Base-by-base conservation (phyloP, 2,888 invertebrate species). In the Melinaea menophilus region DNA sequence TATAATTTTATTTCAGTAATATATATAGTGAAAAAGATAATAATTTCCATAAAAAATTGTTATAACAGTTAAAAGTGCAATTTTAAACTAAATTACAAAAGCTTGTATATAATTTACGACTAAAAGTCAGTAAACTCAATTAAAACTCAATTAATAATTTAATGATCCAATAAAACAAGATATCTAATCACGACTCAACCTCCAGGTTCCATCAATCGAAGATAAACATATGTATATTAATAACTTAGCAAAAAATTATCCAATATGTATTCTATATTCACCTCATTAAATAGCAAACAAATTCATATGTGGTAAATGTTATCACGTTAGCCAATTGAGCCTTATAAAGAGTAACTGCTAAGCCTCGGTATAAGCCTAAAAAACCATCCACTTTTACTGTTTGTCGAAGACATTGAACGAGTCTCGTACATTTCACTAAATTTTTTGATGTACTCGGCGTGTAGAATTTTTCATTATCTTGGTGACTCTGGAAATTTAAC, bases 261-360 rank as follows among this genome's bases (percentile, higher is more conserved):
- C 41, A 59, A 33, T 51, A 11, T 35, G 34, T 59, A n/a, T 58
- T 55, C 7, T 65, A 66, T 3, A 74, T n/a, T 58, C 80, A 79
- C 59, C 85, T 80, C 1, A 84, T 65, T 0, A 70, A 57, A 54
- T 75, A 79, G 65, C 88, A 88, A 2, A 80, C 56, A 0, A 86
- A 72, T 67, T 90, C 90, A 61, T 90, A 90, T 0, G 81, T 75
- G 0, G 86, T 86, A 65, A 85, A 90, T 0, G 84, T 79, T 0
- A 84, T 70, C 0, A 90, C 62, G 59, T 83, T 88, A 2, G 84
- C 81, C 1, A 87, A 2, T 51, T 88, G 87, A 0, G 90, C 80
- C 59, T 90, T 90, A 62, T 76, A 78, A 0, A 87, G 71, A 0
- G 89, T 87, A 7, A 89, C 77, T 1, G 73, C 70, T 80, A 83